Evolutionary conservation across 2,113 vertebrate species (phyloP), one percentile per base, ranked within the genome.

Genomic region (Scomber scombrus): DNA sequence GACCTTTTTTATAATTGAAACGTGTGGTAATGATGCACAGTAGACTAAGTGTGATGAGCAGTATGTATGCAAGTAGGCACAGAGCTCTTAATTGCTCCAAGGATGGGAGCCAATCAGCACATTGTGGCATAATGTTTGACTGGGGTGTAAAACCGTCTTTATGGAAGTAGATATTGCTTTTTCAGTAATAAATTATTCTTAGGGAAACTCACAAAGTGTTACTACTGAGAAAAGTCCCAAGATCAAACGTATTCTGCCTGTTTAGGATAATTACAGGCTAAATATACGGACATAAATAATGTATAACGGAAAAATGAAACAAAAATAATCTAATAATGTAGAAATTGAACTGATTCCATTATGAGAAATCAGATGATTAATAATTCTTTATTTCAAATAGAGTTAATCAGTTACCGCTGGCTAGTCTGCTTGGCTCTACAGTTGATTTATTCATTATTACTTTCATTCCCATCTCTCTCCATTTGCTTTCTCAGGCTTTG

Each of bases 231-330:
- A 19, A 69, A 29, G 54, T 52, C 21, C 29, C 8, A 14, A 29
- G 16, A n/a, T 77, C 18, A 9, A 12, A 65, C 19, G 34, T 34
- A n/a, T 9, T 75, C 18, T 64, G 34, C 14, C 15, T 58, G 6
- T 77, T 68, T 45, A 15, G 9, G 73, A 29, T 49, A 69, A 60
- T 58, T 54, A 70, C 6, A 5, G 7, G 51, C 3, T 31, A 34
- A 58, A 71, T 61, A 52, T 15, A 31, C n/a, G 19, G 54, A 26
- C 23, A 77, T 85, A 13, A 50, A 78, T 85, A 74, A 82, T 71
- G 18, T 14, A 54, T 34, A 31, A 8, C 51, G 43, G 45, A 14
- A 47, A 65, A 46, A 75, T 54, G 9, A 51, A 80, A 21, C 10
- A 15, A 73, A 57, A 9, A 31, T 58, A 60, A 74, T 64, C 43